Evolutionary conservation across 2,797 vertebrate species (phyloP).

Genomic region (Menidia menidia): DNA sequence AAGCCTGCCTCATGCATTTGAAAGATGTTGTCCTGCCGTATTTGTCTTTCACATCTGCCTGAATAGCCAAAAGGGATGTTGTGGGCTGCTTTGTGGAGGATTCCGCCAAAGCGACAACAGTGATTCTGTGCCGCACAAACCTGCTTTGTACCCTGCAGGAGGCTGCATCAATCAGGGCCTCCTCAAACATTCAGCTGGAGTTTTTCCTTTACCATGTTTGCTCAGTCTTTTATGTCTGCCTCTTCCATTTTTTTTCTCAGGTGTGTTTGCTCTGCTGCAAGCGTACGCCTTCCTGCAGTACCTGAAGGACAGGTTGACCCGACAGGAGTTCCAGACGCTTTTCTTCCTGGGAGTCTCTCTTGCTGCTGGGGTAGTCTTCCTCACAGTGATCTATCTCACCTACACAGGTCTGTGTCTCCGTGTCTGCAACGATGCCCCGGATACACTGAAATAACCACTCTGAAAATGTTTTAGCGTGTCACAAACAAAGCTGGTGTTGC

Average conservation of each 20-base stretch:
- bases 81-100: constrained; percentile 29
- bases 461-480: too few species aligned
- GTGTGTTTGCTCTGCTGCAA: constrained; percentile 96
- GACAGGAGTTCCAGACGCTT: constrained; percentile 97
- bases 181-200: constrained; percentile 47
- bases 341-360: constrained; percentile 98
- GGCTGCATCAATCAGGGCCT: constrained; percentile 35
- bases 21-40: constrained; percentile 47
- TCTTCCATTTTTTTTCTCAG: constrained; percentile 62
- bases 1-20: constrained; percentile 44
- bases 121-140: constrained; percentile 32
- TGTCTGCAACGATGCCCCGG: not conserved
- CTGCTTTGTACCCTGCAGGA: constrained; percentile 50
- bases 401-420: constrained; percentile 91
- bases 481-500: too few species aligned
- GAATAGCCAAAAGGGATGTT: constrained; percentile 40
- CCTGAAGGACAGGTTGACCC: constrained; percentile 95
- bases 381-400: constrained; percentile 98
- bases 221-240: constrained; percentile 35
- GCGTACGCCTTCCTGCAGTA: constrained; percentile 98
- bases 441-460: too few species aligned
- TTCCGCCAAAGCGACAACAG: constrained; percentile 28
- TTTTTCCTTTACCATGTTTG: constrained; percentile 34
- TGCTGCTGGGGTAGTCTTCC: constrained; percentile 93
- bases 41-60: constrained; percentile 50